These are phyloP conservation scores for Arctopsyche grandis DNA, from an alignment of 1,140 invertebrate species.

Conservation along the genomic window DNA sequence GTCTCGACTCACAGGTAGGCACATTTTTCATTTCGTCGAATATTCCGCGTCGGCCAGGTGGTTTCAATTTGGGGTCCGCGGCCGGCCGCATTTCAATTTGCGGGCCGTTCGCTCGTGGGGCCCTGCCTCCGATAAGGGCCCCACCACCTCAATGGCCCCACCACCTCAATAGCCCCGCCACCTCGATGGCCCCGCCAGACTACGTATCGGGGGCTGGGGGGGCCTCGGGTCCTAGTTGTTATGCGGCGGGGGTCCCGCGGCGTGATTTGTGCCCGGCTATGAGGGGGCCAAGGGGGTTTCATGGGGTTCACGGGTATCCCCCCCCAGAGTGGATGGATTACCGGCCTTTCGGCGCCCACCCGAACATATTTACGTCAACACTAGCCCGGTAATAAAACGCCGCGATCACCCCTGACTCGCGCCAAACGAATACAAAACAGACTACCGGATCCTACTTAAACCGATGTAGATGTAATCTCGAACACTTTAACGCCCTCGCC, in stretches of 20 bases:
- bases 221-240: slow-evolving; percentile 59
- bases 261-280: slow-evolving; percentile 60
- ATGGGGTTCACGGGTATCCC: not conserved
- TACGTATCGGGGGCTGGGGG: slow-evolving; percentile 9
- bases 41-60: not conserved
- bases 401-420: slow-evolving; percentile 26
- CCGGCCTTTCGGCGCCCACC: slow-evolving; percentile 40
- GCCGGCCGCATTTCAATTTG: slow-evolving; percentile 31
- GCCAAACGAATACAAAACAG: slow-evolving; percentile 44
- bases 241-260: slow-evolving; percentile 60
- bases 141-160: slow-evolving; percentile 35
- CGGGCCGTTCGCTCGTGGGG: not conserved
- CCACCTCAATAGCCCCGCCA: not conserved
- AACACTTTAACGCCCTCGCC: not conserved
- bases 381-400: slow-evolving; percentile 39
- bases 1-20: not conserved
- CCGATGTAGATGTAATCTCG: slow-evolving; percentile 39
- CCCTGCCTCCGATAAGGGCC: not conserved
- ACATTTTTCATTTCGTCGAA: not conserved
- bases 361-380: slow-evolving; percentile 45
- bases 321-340: slow-evolving; percentile 44
- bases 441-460: slow-evolving; percentile 22
- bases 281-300: too few relatives aligned
- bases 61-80: not conserved
- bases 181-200: not conserved